Evolutionary conservation across 1,140 invertebrate genomes (phyloP), one percentile per base, ranked within the genome.

Genomic region (Branchinecta lynchi): DNA sequence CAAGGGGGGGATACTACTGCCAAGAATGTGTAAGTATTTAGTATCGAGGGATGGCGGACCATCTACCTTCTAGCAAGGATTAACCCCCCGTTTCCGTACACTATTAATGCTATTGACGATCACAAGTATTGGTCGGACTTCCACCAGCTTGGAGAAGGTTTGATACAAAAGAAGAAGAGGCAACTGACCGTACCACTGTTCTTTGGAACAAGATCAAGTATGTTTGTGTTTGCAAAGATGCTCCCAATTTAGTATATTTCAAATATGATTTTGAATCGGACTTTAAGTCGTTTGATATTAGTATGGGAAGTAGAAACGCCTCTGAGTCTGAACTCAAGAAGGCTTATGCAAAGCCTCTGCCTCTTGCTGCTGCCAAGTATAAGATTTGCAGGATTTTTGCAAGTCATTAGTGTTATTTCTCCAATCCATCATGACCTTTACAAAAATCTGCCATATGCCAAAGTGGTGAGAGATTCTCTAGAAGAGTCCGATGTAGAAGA

Each of bases 161-260:
- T 60, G 51, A 60, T 60, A 60, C 51, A 6, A 60, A 6, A 60
- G 2, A 60, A 60, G 51, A 6, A 60, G 6, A 60, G 51, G 51
- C 51, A 60, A 60, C 51, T 60, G 51, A 60, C 51, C 51, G 12
- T 60, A 60, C 51, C 51, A 60, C 51, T 60, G 51, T 60, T 60
- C 51, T 60, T 60, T 60, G 51, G 51, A 60, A 60, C 51, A 60
- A 60, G 17, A 60, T 15, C 12, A 60, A 60, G 17, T 12, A 15
- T 51, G 6, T 60, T 60, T 6, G 51, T 60, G 51, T 60, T 60
- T 60, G 17, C 51, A 60, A 60, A 60, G 51, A 60, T 6, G 46
- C 51, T 60, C 51, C 51, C 51, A 60, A 60, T 60, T 60, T 60
- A 6, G 51, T 60, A 3, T 12, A 12, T 20, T 60, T 60, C 51